Evolutionary conservation across 2,113 vertebrate genomes (phyloP).

Genomic region (Halichoeres trimaculatus): DNA sequence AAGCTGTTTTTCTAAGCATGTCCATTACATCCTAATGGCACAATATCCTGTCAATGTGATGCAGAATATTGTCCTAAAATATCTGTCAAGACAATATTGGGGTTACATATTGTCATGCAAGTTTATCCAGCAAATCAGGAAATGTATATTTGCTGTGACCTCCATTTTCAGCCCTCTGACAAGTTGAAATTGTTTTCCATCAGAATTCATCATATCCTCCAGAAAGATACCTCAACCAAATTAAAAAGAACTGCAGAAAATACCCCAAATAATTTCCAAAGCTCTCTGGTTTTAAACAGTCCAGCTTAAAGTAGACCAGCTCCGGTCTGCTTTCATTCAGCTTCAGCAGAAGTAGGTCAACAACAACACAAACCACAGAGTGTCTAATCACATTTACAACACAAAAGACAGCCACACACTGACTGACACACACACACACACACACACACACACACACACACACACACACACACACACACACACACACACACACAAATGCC

Average conservation of each 20-base stretch:
- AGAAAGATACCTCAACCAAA: background rate
- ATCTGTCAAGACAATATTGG: too few species aligned
- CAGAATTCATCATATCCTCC: background rate
- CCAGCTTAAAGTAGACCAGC: background rate
- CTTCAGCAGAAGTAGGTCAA: slow-evolving; percentile 49
- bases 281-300: background rate
- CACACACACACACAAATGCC: slow-evolving; percentile 4
- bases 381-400: slow-evolving; percentile 38
- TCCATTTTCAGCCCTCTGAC: background rate
- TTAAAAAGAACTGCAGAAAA: background rate
- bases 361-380: slow-evolving; percentile 17
- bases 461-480: slow-evolving; percentile 1
- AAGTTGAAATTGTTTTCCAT: background rate
- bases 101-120: too few species aligned
- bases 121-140: background rate
- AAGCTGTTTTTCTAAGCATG: too few species aligned
- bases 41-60: too few species aligned
- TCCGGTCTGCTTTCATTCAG: background rate
- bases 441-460: slow-evolving; percentile 7
- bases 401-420: slow-evolving; percentile 21
- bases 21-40: too few species aligned
- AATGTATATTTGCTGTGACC: too few species aligned
- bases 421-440: slow-evolving; percentile 2
- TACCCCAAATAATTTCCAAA: background rate
- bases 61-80: too few species aligned